Conservation (phyloP, 2,113 vertebrate genomes). For the Melanostigma gelatinosum region DNA sequence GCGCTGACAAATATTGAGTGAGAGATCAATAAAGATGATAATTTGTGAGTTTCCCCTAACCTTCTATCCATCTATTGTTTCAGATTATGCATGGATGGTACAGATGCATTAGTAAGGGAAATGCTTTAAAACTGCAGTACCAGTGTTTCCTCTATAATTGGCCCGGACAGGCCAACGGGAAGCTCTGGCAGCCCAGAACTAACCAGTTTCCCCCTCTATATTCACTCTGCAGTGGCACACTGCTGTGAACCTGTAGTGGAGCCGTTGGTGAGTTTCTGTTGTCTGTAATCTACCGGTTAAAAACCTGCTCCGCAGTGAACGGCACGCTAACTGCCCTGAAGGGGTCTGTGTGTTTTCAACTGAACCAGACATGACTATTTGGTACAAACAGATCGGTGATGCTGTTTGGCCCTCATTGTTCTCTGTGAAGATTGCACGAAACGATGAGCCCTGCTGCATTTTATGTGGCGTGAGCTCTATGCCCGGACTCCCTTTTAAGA, state of each 20-base stretch:
- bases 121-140: background rate
- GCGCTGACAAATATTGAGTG: constrained; percentile 17
- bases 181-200: background rate
- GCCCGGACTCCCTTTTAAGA: background rate
- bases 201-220: background rate
- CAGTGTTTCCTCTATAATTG: background rate
- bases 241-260: background rate
- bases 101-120: background rate
- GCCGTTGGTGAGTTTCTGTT: background rate
- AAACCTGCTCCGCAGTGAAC: background rate
- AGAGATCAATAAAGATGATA: constrained; percentile 27
- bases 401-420: background rate
- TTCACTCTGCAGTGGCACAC: background rate
- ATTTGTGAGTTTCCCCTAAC: background rate
- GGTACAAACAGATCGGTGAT: background rate
- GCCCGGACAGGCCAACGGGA: background rate
- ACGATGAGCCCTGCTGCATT: background rate
- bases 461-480: background rate
- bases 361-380: background rate
- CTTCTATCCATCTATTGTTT: background rate
- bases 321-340: background rate
- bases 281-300: background rate
- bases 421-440: background rate
- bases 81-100: background rate
- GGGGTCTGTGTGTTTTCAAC: background rate